Conservation (phyloP, 1,140 invertebrate genomes). For the Lepidotrigona ventralis region DNA sequence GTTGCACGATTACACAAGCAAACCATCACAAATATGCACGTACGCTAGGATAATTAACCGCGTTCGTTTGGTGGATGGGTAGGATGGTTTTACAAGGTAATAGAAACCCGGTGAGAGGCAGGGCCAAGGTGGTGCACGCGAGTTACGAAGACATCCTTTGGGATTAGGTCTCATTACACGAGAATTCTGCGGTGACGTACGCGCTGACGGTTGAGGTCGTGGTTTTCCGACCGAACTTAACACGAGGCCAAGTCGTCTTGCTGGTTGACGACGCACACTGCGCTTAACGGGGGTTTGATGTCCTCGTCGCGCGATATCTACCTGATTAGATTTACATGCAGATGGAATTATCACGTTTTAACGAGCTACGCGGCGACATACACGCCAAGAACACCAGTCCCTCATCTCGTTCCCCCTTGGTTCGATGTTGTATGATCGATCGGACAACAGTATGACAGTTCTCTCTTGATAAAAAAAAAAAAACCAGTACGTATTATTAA, state of each 20-base stretch:
- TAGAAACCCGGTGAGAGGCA: no score
- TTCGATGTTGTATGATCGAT: no score
- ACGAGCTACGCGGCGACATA: conserved; percentile 61
- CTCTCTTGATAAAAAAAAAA: no score
- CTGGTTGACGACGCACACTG: conserved; percentile 32
- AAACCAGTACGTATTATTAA: no score
- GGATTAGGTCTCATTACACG: conserved; percentile 58
- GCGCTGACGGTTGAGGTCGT: conserved; percentile 51
- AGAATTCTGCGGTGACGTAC: conserved; percentile 47
- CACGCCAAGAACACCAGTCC: neutral
- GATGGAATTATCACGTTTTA: conserved; percentile 73
- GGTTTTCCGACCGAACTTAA: conserved; percentile 36
- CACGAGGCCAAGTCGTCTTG: conserved; percentile 12
- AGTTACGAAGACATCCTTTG: conserved; percentile 37
- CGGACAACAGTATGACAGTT: no score
- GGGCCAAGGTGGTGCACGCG: neutral
- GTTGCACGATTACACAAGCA: neutral
- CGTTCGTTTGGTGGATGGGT: conserved; percentile 8
- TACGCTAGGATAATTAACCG: conserved; percentile 31
- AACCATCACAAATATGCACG: neutral
- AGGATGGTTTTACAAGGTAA: neutral
- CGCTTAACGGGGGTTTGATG: conserved; percentile 66
- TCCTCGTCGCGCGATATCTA: conserved; percentile 45
- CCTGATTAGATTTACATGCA: conserved; percentile 74
- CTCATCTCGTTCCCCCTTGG: conserved; percentile 19